Conservation (phyloP, 2,797 vertebrate species). For the Microchirus variegatus region DNA sequence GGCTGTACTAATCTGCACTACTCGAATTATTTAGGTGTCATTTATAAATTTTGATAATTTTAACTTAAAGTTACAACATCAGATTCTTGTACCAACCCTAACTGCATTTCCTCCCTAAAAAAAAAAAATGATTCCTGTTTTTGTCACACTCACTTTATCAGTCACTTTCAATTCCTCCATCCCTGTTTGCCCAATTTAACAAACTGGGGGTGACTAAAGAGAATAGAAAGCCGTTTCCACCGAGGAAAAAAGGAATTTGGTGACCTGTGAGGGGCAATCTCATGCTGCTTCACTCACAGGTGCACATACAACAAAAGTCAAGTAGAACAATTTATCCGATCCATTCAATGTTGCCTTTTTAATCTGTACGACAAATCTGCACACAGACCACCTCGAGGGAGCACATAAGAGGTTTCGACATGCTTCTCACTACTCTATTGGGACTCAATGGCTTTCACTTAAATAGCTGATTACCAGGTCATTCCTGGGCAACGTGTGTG, state of each 20-base stretch:
- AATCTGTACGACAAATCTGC: constrained; percentile 91
- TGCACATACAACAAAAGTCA: constrained; percentile 83
- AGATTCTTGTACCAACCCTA: constrained; percentile 11
- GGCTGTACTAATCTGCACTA: no score
- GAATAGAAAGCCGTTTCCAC: constrained; percentile 57
- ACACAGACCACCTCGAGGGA: constrained; percentile 92
- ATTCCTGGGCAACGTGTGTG: constrained; percentile 94
- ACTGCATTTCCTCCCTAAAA: constrained; percentile 19
- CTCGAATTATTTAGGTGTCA: no score
- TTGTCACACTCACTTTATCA: constrained; percentile 55
- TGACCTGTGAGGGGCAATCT: constrained; percentile 78
- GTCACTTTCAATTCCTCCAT: constrained; percentile 43
- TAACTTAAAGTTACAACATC: no score
- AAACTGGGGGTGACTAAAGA: constrained; percentile 75
- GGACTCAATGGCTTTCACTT: constrained; percentile 91
- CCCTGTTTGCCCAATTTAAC: constrained; percentile 68
- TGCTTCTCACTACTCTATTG: constrained; percentile 90
- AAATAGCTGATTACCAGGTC: constrained; percentile 98
- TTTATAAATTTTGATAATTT: no score
- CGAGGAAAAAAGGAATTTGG: constrained; percentile 62
- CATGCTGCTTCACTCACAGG: constrained; percentile 81
- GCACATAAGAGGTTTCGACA: constrained; percentile 93
- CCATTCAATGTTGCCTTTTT: constrained; percentile 88
- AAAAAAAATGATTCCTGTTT: constrained; percentile 24
- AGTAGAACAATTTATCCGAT: constrained; percentile 78